Evolutionary conservation across 1,140 invertebrate genomes (phyloP), one percentile per base, ranked within the genome.

Genomic region (Muscidifurax raptorellus): DNA sequence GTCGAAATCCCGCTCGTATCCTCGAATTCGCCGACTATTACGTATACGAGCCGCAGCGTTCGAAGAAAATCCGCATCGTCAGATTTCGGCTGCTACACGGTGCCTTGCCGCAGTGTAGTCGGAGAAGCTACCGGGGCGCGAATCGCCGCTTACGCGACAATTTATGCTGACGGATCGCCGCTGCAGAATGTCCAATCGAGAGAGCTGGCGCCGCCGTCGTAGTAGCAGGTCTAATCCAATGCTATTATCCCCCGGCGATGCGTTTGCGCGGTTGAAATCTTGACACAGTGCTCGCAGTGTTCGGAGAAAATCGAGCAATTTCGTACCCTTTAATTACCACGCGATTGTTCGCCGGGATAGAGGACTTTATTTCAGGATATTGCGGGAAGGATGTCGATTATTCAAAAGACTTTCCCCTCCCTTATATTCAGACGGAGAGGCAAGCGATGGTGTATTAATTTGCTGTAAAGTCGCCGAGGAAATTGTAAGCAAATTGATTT

Each of bases 121-220:
- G 18, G 76, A 27, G n/a, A 40, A 76, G 44, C 72, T 52, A 18
- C 2, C 52, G 59, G 22, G 6, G 1, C 32, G 59, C 32, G 74
- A 83, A 83, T 83, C 47, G 66, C 82, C 82, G 82, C 66, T 78
- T 78, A 72, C 82, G 66, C 82, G 76, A 79, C 76, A 84, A 74
- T 84, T 84, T 84, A 84, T 84, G 82, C 82, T 84, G 76, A 84
- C 82, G 77, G 69, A 78, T 78, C 82, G 66, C 64, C 36, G 40
- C 12, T 40, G 27, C 5, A n/a, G 71, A 66, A 75, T 40, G 81
- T 82, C 81, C 81, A 76, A 76, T 82, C 71, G 79, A 72, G 67
- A n/a, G n/a, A n/a, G n/a, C n/a, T n/a, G n/a, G n/a, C n/a, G n/a
- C n/a, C n/a, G n/a, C n/a, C n/a, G n/a, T n/a, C 67, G 66, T 27